Evolutionary conservation across 2,888 invertebrate genomes (phyloP).

Genomic region (Diarsia rubi): DNA sequence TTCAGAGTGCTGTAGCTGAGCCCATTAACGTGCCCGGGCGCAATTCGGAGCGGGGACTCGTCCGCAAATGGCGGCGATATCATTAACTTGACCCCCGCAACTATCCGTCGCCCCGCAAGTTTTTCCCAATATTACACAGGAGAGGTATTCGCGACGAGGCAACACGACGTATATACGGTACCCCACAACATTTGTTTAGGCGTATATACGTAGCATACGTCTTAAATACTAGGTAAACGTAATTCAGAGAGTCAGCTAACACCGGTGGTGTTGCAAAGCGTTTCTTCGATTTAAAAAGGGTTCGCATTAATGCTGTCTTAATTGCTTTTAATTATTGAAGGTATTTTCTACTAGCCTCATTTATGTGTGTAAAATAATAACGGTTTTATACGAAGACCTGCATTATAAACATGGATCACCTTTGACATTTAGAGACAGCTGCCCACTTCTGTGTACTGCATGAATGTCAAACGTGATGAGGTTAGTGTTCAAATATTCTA

Average conservation of each 20-base stretch:
- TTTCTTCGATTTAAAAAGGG: constrained; percentile 59
- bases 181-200: constrained; percentile 75
- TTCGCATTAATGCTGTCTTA: constrained; percentile 49
- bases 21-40: constrained; percentile 89
- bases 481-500: constrained; percentile 18
- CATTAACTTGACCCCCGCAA: constrained; percentile 90
- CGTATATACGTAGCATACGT: constrained; percentile 61
- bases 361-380: constrained; percentile 39
- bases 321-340: constrained; percentile 58
- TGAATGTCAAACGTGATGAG: constrained; percentile 35
- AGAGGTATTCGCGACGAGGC: constrained; percentile 81
- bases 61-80: constrained; percentile 90
- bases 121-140: constrained; percentile 89
- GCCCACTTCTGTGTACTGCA: constrained; percentile 21
- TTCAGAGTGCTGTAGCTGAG: constrained; percentile 89
- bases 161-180: constrained; percentile 65
- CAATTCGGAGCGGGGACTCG: constrained; percentile 87
- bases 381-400: constrained; percentile 19
- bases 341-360: constrained; percentile 42
- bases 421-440: constrained; percentile 43
- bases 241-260: constrained; percentile 54
- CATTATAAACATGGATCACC: constrained; percentile 13
- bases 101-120: constrained; percentile 86
- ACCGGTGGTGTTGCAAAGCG: constrained; percentile 38
- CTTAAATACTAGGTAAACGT: constrained; percentile 62